Base-by-base conservation (phyloP, 64 coral and sea anemone species). In the Orbicella faveolata region DNA sequence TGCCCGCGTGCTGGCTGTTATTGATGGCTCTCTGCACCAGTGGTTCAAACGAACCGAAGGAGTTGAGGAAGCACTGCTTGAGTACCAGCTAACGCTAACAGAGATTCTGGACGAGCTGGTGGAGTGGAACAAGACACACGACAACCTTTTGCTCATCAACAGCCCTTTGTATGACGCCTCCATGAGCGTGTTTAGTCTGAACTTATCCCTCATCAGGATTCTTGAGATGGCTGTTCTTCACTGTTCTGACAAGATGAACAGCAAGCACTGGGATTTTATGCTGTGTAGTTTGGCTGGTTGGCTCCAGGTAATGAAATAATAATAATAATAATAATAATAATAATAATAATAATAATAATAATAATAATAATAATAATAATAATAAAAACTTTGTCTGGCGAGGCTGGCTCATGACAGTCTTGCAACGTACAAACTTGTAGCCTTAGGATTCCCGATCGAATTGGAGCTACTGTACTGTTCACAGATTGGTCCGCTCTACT, bases 281-380 rank as follows among this genome's bases (percentile, higher is more conserved):
- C 89, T 97, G 18, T 97, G 95, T 88, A 89, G 88, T 21, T 66
- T 97, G 70, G 92, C 92, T 55, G 92, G 91, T 15, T 97, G 95
- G 95, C 84, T 97, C n/a, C 95, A 97, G 95, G 95, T 96, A 89
- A 86, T 23, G 70, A 52, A 16, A 1, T 21, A 6, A 30, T 30
- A 30, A 30, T 30, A 30, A 30, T 30, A 30, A 30, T 30, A 30
- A 30, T 30, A 30, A 30, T 30, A 30, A 30, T 30, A 30, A 30
- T 30, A 30, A 30, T 30, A 30, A 30, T 30, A 30, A 30, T 30
- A 30, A 30, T 30, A 30, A 30, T 30, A 30, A 30, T 30, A 30
- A 30, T 30, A 30, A 30, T 30, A 30, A 30, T 30, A 30, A 30
- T 30, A 30, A 30, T 30, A 30, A 30, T 30, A 48, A 48, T 48